Evolutionary conservation across 37 sponge, comb jelly and placozoan genomes (phyloP), one percentile per base, ranked within the genome.

Genomic region (Halisarca cf. caerulea): DNA sequence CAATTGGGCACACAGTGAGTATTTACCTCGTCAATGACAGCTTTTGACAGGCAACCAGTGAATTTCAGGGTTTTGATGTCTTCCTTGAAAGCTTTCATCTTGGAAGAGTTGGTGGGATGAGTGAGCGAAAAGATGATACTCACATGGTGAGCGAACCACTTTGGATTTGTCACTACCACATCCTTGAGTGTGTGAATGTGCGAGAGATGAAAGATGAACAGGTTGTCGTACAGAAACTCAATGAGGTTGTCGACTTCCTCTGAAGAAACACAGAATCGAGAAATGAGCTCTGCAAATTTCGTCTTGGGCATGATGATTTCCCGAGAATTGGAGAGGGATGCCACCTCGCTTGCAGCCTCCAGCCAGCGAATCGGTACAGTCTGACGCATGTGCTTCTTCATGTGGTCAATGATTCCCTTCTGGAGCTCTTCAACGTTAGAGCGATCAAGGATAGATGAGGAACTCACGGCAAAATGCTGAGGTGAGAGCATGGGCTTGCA

Each of bases 341-440:
- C 71, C 66, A 92, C 82, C 61, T 87, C 81, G 7, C 84, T 30
- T 11, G 86, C 41, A 27, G 86, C 84, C 7, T 87, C 77, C 75
- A 92, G 57, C 92, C 92, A 92, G 59, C 75, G 72, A 15, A 92
- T 43, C 6, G 92, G 92, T 0, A 92, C 86, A 25, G 84, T 82
- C 40, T 89, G 85, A 24, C 80, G 69, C 79, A 89, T 81, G 14
- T 39, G 17, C 44, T 62, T 92, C 81, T 88, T 88, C 24, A 80
- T 64, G 14, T 42, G 30, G 27, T 88, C 82, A 23, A 79, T 83
- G 23, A 92, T 32, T 30, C 47, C 82, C 25, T 79, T 70, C 80
- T 86, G 88, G 53, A 92, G 54, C 4, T 88, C 89, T 17, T 89
- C 87, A 18, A 83, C 83, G 25, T 51, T 82, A 1, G 89, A 86